Base-by-base conservation (phyloP, 2,888 invertebrate species). In the Notocelia uddmanniana region DNA sequence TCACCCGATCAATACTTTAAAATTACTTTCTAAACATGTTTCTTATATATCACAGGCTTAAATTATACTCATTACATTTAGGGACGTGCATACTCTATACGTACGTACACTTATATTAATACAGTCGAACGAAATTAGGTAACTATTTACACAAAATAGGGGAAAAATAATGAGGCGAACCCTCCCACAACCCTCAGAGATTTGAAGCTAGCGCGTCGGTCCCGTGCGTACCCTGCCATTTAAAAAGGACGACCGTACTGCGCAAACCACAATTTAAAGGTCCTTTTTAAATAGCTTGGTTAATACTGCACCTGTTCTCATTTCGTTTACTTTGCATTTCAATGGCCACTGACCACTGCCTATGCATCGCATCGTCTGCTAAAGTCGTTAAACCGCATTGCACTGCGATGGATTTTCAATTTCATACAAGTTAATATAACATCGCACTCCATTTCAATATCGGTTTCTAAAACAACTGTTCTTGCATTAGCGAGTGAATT, bases 101-200 rank as follows among this genome's bases (percentile, higher is more conserved):
- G 86, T 92, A 91, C 89, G 89, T 89, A 88, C 89, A 90, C 77
- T 83, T 80, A 86, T 86, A 86, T 88, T 89, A 83, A 84, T 88
- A 90, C 83, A 89, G 85, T 88, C 79, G 81, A 90, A 89, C 83
- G 79, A 88, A 92, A 92, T 91, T 90, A 89, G 89, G 89, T 91
- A 92, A 93, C 93, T 93, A 93, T 93, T 93, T 93, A 93, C 93
- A 93, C 89, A 89, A 91, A 72, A 92, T 88, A 90, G 90, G 92
- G 93, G 90, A 87, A 92, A 92, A 93, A 93, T 92, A 93, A 93
- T 92, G 93, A 93, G 93, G 92, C 84, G 82, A 88, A 88, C 91
- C 92, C 91, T 91, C 92, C 92, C 93, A 93, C 92, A 93, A 93
- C 93, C 93, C 92, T 92, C 88, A 88, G 92, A 93, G 91, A 93